Conservation (phyloP, 30 jellyfish, hydroid and myxozoan species). For the Clytia hemisphaerica region DNA sequence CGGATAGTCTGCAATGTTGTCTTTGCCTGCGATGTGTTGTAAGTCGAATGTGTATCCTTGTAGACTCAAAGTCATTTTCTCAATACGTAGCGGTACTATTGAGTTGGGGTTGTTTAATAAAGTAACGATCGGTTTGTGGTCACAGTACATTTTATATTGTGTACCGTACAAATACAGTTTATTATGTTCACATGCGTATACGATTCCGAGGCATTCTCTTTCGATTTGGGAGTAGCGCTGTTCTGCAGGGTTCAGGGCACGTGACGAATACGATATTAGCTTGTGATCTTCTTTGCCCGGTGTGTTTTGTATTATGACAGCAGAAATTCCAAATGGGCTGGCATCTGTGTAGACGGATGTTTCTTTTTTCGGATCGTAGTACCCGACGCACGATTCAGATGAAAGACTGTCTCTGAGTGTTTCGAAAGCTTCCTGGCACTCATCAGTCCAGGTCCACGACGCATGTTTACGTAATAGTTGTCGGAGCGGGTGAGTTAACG, state of each 20-base stretch:
- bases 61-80: too few species aligned
- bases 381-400: conserved; percentile 35
- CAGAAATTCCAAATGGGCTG: conserved; percentile 47
- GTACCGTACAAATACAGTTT: too few species aligned
- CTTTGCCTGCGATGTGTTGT: too few species aligned
- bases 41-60: too few species aligned
- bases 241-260: conserved; percentile 45
- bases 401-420: conserved; percentile 17
- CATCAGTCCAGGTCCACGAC: conserved; percentile 23
- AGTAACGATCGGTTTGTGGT: too few species aligned
- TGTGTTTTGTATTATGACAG: conserved; percentile 28
- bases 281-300: conserved; percentile 24
- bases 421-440: conserved; percentile 18
- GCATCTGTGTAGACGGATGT: conserved; percentile 36
- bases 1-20: too few species aligned
- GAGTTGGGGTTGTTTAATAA: too few species aligned
- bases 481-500: conserved; percentile 20
- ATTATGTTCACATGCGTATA: conserved; percentile 36
- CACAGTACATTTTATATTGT: too few species aligned
- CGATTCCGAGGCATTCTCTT: conserved; percentile 43
- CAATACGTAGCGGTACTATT: too few species aligned
- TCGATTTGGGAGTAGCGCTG: conserved; percentile 55
- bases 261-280: conserved; percentile 35
- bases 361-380: conserved; percentile 37
- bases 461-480: conserved; percentile 8